Evolutionary conservation across 1,140 invertebrate species (phyloP).

Genomic region (Pogonognathellus flavescens): DNA sequence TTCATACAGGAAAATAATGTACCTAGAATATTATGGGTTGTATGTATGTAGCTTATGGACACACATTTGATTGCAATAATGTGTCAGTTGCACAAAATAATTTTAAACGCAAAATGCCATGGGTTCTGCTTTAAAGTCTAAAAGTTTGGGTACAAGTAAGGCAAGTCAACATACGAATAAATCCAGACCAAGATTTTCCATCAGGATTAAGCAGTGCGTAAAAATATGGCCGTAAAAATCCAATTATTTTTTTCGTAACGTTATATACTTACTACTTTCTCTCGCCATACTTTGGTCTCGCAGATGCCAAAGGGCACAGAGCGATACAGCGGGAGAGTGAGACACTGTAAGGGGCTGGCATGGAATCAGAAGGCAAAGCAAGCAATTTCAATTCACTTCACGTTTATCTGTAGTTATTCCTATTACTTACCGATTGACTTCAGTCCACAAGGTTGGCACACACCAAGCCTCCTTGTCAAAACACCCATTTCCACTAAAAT

Average conservation of each 20-base stretch:
- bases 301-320: constrained; percentile 18
- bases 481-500: background rate
- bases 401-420: background rate
- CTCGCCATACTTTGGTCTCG: background rate
- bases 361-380: background rate
- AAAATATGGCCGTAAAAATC: constrained; percentile 27
- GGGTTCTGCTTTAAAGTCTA: background rate
- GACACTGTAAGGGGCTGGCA: background rate
- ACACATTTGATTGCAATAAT: no score
- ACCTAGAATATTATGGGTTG: no score
- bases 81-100: no score
- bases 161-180: background rate
- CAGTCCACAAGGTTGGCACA: constrained; percentile 12
- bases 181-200: constrained; percentile 30
- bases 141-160: background rate
- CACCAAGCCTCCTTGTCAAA: background rate
- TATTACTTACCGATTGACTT: constrained; percentile 7
- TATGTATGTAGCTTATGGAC: no score
- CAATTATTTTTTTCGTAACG: constrained; percentile 23
- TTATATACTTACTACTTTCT: background rate
- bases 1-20: no score
- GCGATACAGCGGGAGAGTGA: background rate
- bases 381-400: constrained; percentile 1
- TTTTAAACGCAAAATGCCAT: background rate
- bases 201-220: constrained; percentile 36